Evolutionary conservation across 2,113 vertebrate species (phyloP).

Genomic region (Callorhinus ursinus): DNA sequence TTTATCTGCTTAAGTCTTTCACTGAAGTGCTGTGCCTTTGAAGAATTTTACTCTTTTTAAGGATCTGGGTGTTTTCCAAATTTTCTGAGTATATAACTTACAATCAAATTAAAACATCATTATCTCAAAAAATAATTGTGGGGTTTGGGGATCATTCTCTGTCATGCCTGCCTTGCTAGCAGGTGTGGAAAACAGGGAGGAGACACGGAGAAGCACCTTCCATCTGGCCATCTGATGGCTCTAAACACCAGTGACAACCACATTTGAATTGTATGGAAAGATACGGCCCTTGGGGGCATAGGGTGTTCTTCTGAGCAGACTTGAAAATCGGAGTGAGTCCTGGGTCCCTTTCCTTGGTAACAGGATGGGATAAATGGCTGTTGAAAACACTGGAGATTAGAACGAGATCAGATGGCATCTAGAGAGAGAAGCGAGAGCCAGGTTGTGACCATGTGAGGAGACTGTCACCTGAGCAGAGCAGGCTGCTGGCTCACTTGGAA

Average conservation of each 20-base stretch:
- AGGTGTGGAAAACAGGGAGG: not conserved
- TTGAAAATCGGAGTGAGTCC: not conserved
- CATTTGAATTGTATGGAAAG: not conserved
- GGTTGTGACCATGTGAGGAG: too few relatives aligned
- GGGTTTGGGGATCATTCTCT: not conserved
- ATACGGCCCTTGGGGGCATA: not conserved
- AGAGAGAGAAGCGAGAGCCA: not conserved
- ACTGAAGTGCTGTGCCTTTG: not conserved
- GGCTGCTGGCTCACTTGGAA: not conserved
- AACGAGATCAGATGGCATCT: not conserved
- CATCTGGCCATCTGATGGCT: not conserved
- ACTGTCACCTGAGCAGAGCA: not conserved
- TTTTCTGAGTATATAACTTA: slow-evolving; percentile 1
- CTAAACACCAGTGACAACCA: not conserved
- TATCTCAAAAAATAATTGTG: not conserved
- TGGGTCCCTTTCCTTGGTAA: not conserved
- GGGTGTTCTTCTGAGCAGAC: not conserved
- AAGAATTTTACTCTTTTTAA: slow-evolving; percentile 17
- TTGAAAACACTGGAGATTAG: not conserved
- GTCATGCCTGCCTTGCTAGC: not conserved
- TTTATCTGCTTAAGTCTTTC: not conserved
- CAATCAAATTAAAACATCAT: not conserved
- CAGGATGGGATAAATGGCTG: not conserved
- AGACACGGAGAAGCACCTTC: not conserved
- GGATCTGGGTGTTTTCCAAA: slow-evolving; percentile 6